Conservation (phyloP, 2,888 invertebrate species). For the Lysandra coridon region DNA sequence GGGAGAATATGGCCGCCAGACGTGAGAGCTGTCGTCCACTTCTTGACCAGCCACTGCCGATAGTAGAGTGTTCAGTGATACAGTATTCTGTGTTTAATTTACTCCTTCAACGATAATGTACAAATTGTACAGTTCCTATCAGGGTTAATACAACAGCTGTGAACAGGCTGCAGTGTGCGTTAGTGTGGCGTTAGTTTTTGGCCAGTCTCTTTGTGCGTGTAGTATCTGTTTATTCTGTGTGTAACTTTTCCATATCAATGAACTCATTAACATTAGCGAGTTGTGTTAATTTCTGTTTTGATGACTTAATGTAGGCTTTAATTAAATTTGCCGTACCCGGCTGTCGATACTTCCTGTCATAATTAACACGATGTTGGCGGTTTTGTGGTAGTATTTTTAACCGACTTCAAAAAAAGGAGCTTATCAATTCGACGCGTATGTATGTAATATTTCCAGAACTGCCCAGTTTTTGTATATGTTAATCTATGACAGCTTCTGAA, state of each 20-base stretch:
- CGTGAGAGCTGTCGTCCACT: too few relatives aligned
- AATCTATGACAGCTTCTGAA: too few relatives aligned
- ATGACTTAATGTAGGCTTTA: neutral
- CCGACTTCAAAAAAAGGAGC: too few relatives aligned
- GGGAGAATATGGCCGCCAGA: too few relatives aligned
- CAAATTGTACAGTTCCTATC: neutral
- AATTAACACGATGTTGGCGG: neutral
- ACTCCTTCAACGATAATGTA: too few relatives aligned
- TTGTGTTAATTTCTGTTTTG: slow-evolving; percentile 1
- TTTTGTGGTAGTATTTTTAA: too few relatives aligned
- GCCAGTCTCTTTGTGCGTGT: neutral
- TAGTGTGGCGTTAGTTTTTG: neutral
- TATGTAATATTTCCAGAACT: too few relatives aligned
- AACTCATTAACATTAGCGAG: neutral
- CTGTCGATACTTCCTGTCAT: neutral
- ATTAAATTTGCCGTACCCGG: neutral
- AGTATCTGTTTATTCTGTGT: neutral
- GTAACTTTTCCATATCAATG: neutral
- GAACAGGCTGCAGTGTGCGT: neutral
- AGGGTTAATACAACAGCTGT: neutral
- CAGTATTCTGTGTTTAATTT: too few relatives aligned
- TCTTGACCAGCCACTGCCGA: too few relatives aligned
- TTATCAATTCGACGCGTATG: too few relatives aligned
- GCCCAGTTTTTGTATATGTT: too few relatives aligned
- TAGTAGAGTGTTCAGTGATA: too few relatives aligned